Evolutionary conservation across 2,113 vertebrate genomes (phyloP), one percentile per base, ranked within the genome.

Genomic region (Dromaius novaehollandiae): DNA sequence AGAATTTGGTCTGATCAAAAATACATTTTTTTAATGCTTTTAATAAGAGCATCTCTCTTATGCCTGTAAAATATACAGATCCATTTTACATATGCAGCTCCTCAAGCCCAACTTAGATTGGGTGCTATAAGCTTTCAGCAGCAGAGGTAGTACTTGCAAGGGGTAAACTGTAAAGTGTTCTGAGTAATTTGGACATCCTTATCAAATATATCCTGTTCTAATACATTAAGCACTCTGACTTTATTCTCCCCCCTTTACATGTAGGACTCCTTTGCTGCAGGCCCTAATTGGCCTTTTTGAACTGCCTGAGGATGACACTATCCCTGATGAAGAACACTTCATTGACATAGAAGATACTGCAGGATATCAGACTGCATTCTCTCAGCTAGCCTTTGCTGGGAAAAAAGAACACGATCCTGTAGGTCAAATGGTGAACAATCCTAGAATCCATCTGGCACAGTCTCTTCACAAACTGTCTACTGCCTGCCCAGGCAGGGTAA

Each of bases 311-410:
- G 99, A 99, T 28, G 99, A 99, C 96, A 99, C 99, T 40, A 99
- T 99, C 96, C 99, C 99, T 6, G 99, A 99, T 7, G 99, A 99
- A 65, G 99, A 99, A 30, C 99, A 99, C 96, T 99, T 99, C 97
- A 99, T 99, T 66, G 99, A 99, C 98, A 99, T 99, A 8, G 99
- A 99, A 94, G 99, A 99, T 91, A 99, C 99, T 4, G 99, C 99
- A 2, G 99, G 99, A 11, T 99, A 99, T 91, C 99, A 99, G 98
- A 99, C 99, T 2, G 99, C 99, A 1, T 99, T 99, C 98, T 99
- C 99, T 38, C 99, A 99, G 71, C 96, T 99, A 18, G 99, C 99
- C 53, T 99, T 99, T 83, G 99, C 99, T 22, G 99, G 99, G 9
- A 99, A 98, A 88, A 99, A 99, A 84, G 99, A 99, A 50, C 99